Evolutionary conservation across 2,797 vertebrate species (phyloP).

Genomic region (Coregonus suidteri): DNA sequence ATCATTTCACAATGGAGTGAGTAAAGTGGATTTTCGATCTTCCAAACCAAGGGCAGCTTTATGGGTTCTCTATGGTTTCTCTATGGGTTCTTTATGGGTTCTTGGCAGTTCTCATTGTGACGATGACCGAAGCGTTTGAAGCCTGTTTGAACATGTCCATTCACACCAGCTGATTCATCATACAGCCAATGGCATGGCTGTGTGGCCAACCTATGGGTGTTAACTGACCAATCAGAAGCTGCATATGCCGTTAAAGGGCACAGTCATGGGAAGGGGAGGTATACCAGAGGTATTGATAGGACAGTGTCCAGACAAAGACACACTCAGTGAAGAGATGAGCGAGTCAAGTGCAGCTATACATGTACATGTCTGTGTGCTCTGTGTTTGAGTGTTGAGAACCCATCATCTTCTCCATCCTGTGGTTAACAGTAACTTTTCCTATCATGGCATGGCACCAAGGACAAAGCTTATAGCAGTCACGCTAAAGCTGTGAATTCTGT

Average conservation of each 20-base stretch:
- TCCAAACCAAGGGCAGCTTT: constrained; percentile 6
- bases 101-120: constrained; percentile 51
- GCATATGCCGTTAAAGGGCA: constrained; percentile 45
- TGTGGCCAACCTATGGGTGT: constrained; percentile 12
- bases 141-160: not conserved
- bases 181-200: not conserved
- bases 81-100: constrained; percentile 27
- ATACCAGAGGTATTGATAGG: constrained; percentile 41
- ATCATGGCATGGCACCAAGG: not conserved
- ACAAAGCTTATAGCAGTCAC: not conserved
- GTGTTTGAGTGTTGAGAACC: constrained; percentile 12
- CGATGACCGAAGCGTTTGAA: not conserved
- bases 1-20: not conserved
- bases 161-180: not conserved
- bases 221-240: constrained; percentile 54
- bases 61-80: constrained; percentile 4
- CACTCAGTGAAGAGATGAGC: not conserved
- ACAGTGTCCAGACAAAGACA: constrained; percentile 24
- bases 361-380: constrained; percentile 13
- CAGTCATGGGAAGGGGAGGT: constrained; percentile 23
- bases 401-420: too few species aligned
- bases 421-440: not conserved
- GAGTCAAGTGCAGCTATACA: constrained; percentile 6
- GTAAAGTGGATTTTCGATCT: not conserved
- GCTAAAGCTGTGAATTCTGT: not conserved